Evolutionary conservation across 2,888 invertebrate genomes (phyloP).

Genomic region (Parasteatoda lunata): DNA sequence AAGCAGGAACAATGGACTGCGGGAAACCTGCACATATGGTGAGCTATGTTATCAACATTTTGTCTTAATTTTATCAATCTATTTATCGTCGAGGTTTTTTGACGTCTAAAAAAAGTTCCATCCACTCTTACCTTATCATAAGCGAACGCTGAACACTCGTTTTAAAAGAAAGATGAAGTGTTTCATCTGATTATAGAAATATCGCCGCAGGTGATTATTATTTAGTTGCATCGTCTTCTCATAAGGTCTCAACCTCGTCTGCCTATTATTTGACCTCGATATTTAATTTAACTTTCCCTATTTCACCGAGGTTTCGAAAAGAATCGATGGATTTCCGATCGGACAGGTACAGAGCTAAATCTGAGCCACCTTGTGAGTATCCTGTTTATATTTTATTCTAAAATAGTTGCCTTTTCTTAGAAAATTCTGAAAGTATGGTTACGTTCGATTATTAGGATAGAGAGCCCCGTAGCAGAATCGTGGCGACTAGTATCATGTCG

Average conservation of each 20-base stretch:
- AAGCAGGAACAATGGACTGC: too few relatives aligned
- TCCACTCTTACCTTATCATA: constrained; percentile 17
- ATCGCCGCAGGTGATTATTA: constrained; percentile 12
- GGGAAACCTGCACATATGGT: too few relatives aligned
- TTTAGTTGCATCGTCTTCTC: too few relatives aligned
- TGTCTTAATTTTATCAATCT: background rate
- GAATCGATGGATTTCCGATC: background rate
- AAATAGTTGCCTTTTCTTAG: background rate
- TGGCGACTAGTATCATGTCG: too few relatives aligned
- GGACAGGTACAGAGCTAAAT: constrained; percentile 15
- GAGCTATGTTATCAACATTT: too few relatives aligned
- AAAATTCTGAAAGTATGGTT: too few relatives aligned
- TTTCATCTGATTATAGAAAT: constrained; percentile 21
- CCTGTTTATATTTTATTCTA: background rate
- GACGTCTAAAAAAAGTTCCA: background rate
- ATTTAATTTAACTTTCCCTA: background rate
- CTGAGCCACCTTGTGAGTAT: constrained; percentile 54
- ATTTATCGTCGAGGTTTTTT: background rate
- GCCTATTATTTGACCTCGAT: too few relatives aligned
- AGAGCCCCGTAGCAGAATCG: too few relatives aligned
- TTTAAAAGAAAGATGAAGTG: background rate
- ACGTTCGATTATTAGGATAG: too few relatives aligned
- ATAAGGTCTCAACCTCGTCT: too few relatives aligned
- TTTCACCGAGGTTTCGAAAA: background rate
- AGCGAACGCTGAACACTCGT: constrained; percentile 37